phyloP scores from a whole-genome alignment of 2,888 invertebrate genomes.

The Pomacea canaliculata region DNA sequence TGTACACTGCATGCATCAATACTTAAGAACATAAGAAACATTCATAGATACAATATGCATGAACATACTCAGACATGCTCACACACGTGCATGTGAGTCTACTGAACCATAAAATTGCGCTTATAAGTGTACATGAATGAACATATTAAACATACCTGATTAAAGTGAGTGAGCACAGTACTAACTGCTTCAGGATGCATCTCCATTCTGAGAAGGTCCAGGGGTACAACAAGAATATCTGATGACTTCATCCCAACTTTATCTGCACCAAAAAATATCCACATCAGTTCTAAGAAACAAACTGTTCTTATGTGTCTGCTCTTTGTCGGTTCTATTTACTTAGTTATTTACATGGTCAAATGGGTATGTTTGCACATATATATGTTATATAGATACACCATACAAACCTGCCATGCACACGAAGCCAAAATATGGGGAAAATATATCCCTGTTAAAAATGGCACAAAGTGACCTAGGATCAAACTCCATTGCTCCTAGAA shows the following conservation, averaged over 20 bases:
- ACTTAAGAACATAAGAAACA: no score
- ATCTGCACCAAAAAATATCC: slow-evolving; percentile 7
- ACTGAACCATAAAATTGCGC: background rate
- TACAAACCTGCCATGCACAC: background rate
- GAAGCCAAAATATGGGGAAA: background rate
- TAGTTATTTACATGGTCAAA: background rate
- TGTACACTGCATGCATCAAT: no score
- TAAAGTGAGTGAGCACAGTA: slow-evolving; percentile 77
- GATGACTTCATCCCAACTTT: slow-evolving; percentile 63
- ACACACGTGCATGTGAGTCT: no score
- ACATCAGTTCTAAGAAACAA: background rate
- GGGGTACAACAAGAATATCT: slow-evolving; percentile 79
- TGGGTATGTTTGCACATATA: background rate
- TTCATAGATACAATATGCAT: no score
- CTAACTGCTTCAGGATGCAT: slow-evolving; percentile 77
- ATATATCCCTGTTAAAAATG: no score
- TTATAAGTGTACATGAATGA: no score
- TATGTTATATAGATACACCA: background rate
- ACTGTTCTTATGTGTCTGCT: no score
- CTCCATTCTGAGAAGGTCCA: slow-evolving; percentile 77
- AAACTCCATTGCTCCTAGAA: no score
- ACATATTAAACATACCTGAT: slow-evolving; percentile 68
- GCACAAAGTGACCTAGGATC: no score
- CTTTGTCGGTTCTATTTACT: no score
- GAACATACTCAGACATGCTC: no score